Evolutionary conservation across 1,140 invertebrate species (phyloP).

Genomic region (Thaumatotibia leucotreta): DNA sequence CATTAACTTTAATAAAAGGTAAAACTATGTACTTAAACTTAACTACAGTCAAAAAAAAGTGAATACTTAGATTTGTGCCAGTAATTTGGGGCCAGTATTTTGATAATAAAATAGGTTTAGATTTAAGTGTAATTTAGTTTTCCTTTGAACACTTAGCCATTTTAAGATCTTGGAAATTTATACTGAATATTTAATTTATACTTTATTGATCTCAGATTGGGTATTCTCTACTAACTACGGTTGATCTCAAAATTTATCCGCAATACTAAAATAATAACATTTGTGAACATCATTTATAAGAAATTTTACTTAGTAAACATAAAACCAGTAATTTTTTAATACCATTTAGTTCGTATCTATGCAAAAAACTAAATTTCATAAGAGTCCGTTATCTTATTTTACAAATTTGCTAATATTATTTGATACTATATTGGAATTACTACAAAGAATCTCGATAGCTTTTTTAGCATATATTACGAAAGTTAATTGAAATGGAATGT

Average conservation of each 20-base stretch:
- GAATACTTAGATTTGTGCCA: background rate
- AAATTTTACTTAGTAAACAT: background rate
- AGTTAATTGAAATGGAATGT: no score
- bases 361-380: background rate
- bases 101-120: conserved; percentile 43
- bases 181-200: background rate
- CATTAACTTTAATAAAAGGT: no score
- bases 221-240: conserved; percentile 38
- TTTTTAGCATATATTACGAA: no score
- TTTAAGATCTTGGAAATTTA: background rate
- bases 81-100: conserved; percentile 59
- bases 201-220: conserved; percentile 49
- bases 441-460: no score
- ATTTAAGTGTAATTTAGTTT: background rate
- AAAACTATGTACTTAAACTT: background rate
- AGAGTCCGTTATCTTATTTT: background rate
- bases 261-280: conserved; percentile 14
- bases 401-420: background rate
- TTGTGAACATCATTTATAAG: background rate
- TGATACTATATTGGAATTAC: no score
- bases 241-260: conserved; percentile 45
- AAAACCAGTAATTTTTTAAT: background rate
- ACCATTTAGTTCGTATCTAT: background rate
- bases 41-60: background rate
- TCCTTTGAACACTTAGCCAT: background rate